Evolutionary conservation across 2,888 invertebrate species (phyloP).

Genomic region (Pegoplata infirma): DNA sequence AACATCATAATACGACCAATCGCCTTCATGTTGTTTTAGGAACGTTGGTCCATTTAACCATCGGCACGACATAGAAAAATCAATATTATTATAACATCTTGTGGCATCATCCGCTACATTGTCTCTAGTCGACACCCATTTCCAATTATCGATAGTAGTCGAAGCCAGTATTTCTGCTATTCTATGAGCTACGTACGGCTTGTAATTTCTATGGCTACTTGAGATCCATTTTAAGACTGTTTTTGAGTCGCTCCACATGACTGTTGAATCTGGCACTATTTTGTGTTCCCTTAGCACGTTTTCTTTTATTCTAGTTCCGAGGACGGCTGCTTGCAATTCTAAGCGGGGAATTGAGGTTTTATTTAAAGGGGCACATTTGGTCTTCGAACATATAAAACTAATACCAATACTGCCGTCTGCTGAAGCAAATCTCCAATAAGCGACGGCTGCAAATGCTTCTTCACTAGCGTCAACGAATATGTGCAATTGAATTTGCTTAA

Average conservation of each 20-base stretch:
- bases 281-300: conserved; percentile 16
- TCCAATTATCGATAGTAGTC: conserved; percentile 18
- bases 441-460: conserved; percentile 42
- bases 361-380: conserved; percentile 39
- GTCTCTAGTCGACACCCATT: conserved; percentile 1
- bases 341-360: conserved; percentile 26
- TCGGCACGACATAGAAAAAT: neutral
- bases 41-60: conserved; percentile 14
- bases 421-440: conserved; percentile 17
- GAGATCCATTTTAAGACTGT: conserved; percentile 39
- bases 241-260: conserved; percentile 46
- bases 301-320: conserved; percentile 30
- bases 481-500: conserved; percentile 10
- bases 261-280: neutral
- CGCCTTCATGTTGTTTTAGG: conserved; percentile 8
- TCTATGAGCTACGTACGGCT: conserved; percentile 39
- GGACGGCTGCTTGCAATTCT: conserved; percentile 40
- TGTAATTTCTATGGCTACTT: conserved; percentile 30
- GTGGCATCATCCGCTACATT: conserved; percentile 29
- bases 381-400: conserved; percentile 19
- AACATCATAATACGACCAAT: conserved; percentile 6
- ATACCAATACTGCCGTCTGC: neutral
- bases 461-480: conserved; percentile 35
- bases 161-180: conserved; percentile 29
- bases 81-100: conserved; percentile 6